phyloP scores from a whole-genome alignment of 2,888 invertebrate genomes.

The Ormyrus labotus region DNA sequence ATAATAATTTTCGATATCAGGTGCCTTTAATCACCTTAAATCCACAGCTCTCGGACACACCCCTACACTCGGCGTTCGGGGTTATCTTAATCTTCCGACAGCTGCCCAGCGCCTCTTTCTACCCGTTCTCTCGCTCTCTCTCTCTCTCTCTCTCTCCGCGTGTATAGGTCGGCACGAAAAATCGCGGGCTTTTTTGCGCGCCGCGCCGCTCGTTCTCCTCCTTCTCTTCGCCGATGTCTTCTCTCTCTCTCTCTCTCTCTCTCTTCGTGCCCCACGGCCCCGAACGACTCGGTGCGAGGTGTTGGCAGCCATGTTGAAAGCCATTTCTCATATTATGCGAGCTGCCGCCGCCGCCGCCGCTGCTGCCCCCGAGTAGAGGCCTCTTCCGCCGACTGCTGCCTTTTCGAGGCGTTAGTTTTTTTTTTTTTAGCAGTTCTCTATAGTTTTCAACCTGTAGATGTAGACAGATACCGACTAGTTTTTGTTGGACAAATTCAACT shows the following conservation, averaged over 20 bases:
- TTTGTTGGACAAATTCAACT: no score
- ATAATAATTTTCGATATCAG: constrained; percentile 75
- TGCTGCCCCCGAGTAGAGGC: neutral
- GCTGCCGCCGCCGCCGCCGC: neutral
- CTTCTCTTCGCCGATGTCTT: constrained; percentile 1
- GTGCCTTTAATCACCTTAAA: constrained; percentile 76
- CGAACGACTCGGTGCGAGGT: constrained; percentile 7
- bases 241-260: constrained; percentile 15
- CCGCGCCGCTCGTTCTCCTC: neutral
- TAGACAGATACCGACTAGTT: no score
- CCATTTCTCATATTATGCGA: constrained; percentile 48
- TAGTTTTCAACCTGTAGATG: no score
- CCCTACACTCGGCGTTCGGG: constrained; percentile 73
- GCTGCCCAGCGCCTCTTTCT: constrained; percentile 72
- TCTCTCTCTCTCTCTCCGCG: constrained; percentile 53
- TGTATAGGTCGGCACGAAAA: constrained; percentile 11
- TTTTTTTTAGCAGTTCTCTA: no score
- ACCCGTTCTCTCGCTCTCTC: constrained; percentile 61
- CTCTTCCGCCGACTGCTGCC: neutral
- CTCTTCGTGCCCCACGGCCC: constrained; percentile 4
- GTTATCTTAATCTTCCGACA: constrained; percentile 76
- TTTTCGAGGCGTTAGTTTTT: no score
- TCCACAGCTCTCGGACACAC: constrained; percentile 72
- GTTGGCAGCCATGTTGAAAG: constrained; percentile 55
- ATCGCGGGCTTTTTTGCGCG: constrained; percentile 33